Base-by-base conservation (phyloP, 53 echinoderm and acorn worm species). In the Echinometra lucunter region DNA sequence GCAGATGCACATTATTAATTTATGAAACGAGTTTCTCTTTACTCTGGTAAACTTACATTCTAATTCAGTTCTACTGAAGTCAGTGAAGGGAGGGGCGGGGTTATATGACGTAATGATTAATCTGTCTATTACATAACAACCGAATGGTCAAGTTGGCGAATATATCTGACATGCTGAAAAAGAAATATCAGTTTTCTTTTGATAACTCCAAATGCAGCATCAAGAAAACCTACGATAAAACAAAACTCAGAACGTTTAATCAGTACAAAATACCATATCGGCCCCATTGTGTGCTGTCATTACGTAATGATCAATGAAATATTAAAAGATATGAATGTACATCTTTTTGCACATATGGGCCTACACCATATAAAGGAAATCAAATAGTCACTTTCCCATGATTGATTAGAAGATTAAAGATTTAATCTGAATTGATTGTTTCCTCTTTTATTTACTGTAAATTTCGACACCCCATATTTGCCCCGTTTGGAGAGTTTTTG, bases 391-490 rank as follows among this genome's bases (percentile, higher is more conserved):
- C 11, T 83, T 83, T 44, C 83, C 32, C 55, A 30, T 88, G 4
- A 13, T 27, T 27, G 6, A 6, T 53, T 30, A 17, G 1, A 88
- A 7, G 53, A 55, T 88, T 53, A 49, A 49, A 88, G 53, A 55
- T 40, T 18, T 16, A 37, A 38, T 38, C 1, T 75, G 19, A 40
- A 40, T 6, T 75, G 1, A 75, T 75, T 34, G 40, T 18, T 75
- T 75, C 40, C 40, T 83, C 6, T n/a, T 83, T 27, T 37, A 89
- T 58, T 89, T 57, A 21, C 10, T 58, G 3, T 58, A 4, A 37
- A 21, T 35, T 58, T 89, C 63, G 63, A 57, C 63, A 60, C 37
- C 89, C 89, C 37, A 57, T 5, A 89, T 60, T 60, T 89, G 44
- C 38, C 35, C 19, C 23, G 28, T 37, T 89, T 89, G 37, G 9